These are phyloP conservation scores for Cephus rjabovi DNA, from an alignment of 2,888 invertebrate genomes.

Conservation along the genomic window DNA sequence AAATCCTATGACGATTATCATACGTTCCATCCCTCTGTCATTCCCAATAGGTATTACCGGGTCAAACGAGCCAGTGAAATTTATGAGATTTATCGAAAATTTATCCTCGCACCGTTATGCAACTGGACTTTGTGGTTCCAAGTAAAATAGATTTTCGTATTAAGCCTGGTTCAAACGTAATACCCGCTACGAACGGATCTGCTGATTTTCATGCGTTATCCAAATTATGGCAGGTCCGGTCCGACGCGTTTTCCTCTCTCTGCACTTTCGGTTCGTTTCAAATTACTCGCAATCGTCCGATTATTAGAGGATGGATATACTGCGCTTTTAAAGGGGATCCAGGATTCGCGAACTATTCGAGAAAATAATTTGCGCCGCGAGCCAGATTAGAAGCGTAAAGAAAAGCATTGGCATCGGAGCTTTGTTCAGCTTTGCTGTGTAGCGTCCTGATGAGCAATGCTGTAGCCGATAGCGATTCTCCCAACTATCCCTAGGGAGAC, in stretches of 20 bases:
- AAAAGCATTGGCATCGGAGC: conserved; percentile 52
- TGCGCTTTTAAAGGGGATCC: not conserved
- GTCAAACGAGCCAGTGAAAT: not conserved
- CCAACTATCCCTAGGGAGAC: conserved; percentile 46
- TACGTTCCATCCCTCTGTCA: not conserved
- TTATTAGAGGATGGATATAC: not conserved
- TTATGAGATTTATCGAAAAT: conserved; percentile 16
- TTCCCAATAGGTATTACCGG: not conserved
- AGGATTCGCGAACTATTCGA: not conserved
- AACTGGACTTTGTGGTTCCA: conserved; percentile 21
- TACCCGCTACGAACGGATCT: not conserved
- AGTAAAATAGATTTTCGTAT: conserved; percentile 17
- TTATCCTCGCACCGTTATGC: conserved; percentile 6
- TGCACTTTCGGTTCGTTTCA: not conserved
- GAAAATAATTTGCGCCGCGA: conserved; percentile 23
- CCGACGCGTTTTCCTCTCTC: not conserved
- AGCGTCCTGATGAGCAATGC: conserved; percentile 55
- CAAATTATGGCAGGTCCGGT: not conserved
- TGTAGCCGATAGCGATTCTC: conserved; percentile 54
- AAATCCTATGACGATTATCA: not conserved
- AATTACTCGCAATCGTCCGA: not conserved
- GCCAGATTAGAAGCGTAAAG: conserved; percentile 57
- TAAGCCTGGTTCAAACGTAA: not conserved
- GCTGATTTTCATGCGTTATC: not conserved
- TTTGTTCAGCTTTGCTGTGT: conserved; percentile 50